Evolutionary conservation across 2,113 vertebrate genomes (phyloP).

Genomic region (Lota lota): DNA sequence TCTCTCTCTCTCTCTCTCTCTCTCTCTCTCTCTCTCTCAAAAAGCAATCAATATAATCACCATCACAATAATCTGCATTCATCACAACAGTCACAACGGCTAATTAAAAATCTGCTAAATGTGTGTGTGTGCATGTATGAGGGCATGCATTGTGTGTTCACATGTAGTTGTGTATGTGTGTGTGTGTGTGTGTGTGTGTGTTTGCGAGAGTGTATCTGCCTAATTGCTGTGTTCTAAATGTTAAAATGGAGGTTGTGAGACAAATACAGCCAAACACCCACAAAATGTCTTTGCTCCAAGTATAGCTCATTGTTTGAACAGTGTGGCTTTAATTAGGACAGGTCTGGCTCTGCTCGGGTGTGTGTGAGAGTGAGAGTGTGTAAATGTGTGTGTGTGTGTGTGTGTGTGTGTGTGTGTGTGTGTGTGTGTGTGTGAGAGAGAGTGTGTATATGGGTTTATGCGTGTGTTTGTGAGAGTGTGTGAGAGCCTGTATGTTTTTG

Average conservation of each 20-base stretch:
- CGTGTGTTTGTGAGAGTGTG: neutral
- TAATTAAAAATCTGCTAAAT: conserved; percentile 11
- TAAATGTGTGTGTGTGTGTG: no score
- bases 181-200: conserved; percentile 9
- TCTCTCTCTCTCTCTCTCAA: neutral
- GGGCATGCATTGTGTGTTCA: neutral
- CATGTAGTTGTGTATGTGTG: neutral
- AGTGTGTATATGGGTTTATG: conserved; percentile 6
- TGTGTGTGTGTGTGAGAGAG: conserved; percentile 9
- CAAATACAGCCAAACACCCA: conserved; percentile 29
- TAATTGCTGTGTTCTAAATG: conserved; percentile 35
- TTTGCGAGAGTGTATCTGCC: conserved; percentile 1
- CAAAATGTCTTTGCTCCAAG: conserved; percentile 53
- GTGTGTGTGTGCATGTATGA: neutral
- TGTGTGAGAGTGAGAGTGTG: no score
- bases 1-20: neutral
- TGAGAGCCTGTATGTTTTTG: no score
- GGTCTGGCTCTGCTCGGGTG: conserved; percentile 36
- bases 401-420: neutral
- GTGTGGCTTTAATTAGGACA: conserved; percentile 65
- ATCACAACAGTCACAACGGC: conserved; percentile 20
- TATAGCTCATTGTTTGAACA: conserved; percentile 69
- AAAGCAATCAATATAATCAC: conserved; percentile 40
- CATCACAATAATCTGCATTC: conserved; percentile 34
- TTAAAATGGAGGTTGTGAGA: conserved; percentile 39